Evolutionary conservation across 2,888 invertebrate genomes (phyloP), one percentile per base, ranked within the genome.

Genomic region (Eilema depressum): DNA sequence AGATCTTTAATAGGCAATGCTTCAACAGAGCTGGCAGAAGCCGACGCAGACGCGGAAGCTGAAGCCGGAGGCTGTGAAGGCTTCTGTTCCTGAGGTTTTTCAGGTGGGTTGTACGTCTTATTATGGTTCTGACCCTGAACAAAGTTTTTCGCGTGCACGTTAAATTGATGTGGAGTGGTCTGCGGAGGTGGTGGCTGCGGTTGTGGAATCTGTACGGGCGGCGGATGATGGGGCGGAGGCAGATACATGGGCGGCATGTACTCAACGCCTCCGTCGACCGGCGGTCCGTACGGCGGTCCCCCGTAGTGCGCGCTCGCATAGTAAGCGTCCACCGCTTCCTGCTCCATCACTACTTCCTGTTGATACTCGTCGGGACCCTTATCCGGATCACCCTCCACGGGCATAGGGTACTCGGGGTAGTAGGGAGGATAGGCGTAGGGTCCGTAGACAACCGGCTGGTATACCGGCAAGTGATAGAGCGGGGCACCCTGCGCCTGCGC

Each of bases 401-500:
- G 92, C 76, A 95, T 89, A 4, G 92, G 92, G 73, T 95, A 95
- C 25, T 95, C 95, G 0, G 89, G 92, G 72, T 95, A 94, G 76
- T 95, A 95, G 2, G 92, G 91, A n/a, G 94, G 93, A 79, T 95
- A 95, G 1, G 95, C 88, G 72, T 95, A 95, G 0, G 94, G 92
- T 2, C 93, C 93, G 75, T 95, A 95, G 1, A 95, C 90, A 11
- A 95, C 82, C 0, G 95, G 95, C 78, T 95, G 95, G 83, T 95
- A 95, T 71, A 95, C 86, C 1, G 96, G 96, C n/a, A 96, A 82
- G 74, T 96, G 94, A 84, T 95, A 96, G 8, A 96, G 85, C 0
- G 96, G 96, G 2, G 96, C 95, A 10, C 96, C 96, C 78, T 96
- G 96, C 5, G 96, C 96, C 75, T 95, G 95, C 47, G 96, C 95